Percentiles rank a stretch among this genome's conserved stretches.
Evolutionary conservation across 2,797 vertebrate genomes (phyloP).

Genomic region (Pipistrellus nathusii): DNA sequence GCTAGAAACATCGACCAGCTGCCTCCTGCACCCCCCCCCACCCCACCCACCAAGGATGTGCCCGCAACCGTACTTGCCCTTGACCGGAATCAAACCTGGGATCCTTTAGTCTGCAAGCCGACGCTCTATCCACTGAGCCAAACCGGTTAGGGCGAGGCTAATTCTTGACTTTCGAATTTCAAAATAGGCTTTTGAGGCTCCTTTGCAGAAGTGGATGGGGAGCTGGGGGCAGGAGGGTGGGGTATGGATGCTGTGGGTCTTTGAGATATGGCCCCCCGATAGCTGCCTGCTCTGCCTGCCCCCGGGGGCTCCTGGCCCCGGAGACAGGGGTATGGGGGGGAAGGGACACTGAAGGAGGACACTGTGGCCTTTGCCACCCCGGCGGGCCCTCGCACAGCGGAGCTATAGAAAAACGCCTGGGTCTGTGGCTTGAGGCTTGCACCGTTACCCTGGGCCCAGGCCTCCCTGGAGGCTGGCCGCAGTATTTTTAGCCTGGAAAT

Average conservation of each 20-base stretch:
- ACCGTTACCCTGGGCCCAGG: accelerated
- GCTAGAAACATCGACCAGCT: too few relatives aligned
- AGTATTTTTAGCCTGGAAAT: conserved; percentile 70
- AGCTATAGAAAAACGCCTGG: not conserved
- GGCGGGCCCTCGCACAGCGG: not conserved
- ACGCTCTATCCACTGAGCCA: too few relatives aligned
- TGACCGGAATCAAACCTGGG: too few relatives aligned
- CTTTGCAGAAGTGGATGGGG: not conserved
- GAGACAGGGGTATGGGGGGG: accelerated
- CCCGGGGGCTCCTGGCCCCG: not conserved
- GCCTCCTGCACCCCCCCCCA: too few relatives aligned
- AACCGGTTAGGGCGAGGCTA: too few relatives aligned
- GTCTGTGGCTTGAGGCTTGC: not conserved
- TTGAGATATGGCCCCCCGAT: accelerated
- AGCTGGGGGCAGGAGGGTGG: not conserved
- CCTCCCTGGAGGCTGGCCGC: accelerated
- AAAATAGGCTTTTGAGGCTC: not conserved
- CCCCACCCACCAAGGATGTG: too few relatives aligned
- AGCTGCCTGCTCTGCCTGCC: too few relatives aligned
- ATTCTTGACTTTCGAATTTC: not conserved
- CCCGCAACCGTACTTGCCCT: too few relatives aligned
- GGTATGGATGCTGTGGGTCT: accelerated
- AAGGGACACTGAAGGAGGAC: accelerated
- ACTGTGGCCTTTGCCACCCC: not conserved
- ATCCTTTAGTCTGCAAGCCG: too few relatives aligned